Conservation (phyloP, 2,888 invertebrate species). For the Drosophila sordidapex region DNA sequence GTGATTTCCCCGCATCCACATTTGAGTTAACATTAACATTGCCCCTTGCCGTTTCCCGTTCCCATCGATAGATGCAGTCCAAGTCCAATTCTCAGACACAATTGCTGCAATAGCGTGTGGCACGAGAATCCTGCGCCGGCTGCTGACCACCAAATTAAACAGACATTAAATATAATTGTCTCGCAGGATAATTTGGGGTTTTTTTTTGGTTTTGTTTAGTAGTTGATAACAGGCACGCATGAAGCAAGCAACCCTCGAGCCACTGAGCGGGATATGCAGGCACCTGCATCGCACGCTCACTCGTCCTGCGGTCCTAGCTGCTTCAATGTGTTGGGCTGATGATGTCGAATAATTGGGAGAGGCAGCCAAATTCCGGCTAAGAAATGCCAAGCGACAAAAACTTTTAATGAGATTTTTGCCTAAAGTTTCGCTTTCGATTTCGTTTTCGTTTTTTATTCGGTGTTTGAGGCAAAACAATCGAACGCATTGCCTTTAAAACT, state of each 20-base stretch:
- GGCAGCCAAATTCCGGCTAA: conserved; percentile 41
- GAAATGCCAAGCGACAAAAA: conserved; percentile 51
- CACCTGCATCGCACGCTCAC: conserved; percentile 24
- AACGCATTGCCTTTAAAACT: conserved; percentile 49
- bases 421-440: conserved; percentile 21
- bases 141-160: conserved; percentile 36
- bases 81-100: conserved; percentile 17
- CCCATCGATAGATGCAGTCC: neutral
- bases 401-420: conserved; percentile 72
- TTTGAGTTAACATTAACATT: conserved; percentile 24
- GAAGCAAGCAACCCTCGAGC: conserved; percentile 17
- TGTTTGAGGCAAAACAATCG: conserved; percentile 55
- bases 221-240: conserved; percentile 30
- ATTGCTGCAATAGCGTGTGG: conserved; percentile 46
- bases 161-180: conserved; percentile 45
- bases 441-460: conserved; percentile 25
- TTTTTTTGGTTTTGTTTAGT: neutral
- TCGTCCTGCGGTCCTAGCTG: conserved; percentile 3
- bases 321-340: conserved; percentile 10
- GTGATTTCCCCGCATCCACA: conserved; percentile 11
- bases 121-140: conserved; percentile 54
- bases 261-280: conserved; percentile 34
- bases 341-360: conserved; percentile 52
- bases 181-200: conserved; percentile 14
- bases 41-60: neutral